Evolutionary conservation across 2,113 vertebrate species (phyloP), one percentile per base, ranked within the genome.

Genomic region (Myiozetetes cayanensis): DNA sequence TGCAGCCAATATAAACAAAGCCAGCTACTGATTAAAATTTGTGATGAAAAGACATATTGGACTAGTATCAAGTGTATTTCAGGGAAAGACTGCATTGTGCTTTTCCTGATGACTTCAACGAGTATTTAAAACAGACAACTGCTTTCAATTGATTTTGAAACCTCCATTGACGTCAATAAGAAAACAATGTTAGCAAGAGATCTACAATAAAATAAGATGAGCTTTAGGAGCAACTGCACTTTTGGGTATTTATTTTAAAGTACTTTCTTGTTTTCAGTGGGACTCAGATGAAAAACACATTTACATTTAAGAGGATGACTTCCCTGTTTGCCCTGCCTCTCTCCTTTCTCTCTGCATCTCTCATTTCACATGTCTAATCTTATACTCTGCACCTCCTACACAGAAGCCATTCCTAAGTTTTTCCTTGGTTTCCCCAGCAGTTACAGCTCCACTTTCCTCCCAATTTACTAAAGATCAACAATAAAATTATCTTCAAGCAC

Each of bases 121-220:
- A 92, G 87, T 19, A 21, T 67, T 66, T 89, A 39, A 24, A 67
- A 61, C 49, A 81, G 80, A 21, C 80, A 96, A 76, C 87, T 93
- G 93, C 87, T 94, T 91, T 46, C 80, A 71, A 91, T 84, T 87
- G 84, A 55, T 81, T 50, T 43, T 74, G 87, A 81, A 95, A 74
- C 30, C 65, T 43, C 68, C 52, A 33, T 2, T 96, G 91, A 89
- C 18, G 15, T 94, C 91, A 95, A 14, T 28, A 58, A 67, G 73
- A 81, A 92, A 95, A 89, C 73, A 94, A 70, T 50, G 77, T 67
- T 89, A 89, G 80, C 68, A 67, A 63, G 90, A 86, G 59, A 74
- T 66, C 55, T 6, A 14, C 0, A 1, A 70, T 66, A 80, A 92
- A 92, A 87, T 46, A 63, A 33, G 47, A 89, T 27, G 37, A 80